phyloP scores from a whole-genome alignment of 2,113 vertebrate species.

The Rhineura floridana region DNA sequence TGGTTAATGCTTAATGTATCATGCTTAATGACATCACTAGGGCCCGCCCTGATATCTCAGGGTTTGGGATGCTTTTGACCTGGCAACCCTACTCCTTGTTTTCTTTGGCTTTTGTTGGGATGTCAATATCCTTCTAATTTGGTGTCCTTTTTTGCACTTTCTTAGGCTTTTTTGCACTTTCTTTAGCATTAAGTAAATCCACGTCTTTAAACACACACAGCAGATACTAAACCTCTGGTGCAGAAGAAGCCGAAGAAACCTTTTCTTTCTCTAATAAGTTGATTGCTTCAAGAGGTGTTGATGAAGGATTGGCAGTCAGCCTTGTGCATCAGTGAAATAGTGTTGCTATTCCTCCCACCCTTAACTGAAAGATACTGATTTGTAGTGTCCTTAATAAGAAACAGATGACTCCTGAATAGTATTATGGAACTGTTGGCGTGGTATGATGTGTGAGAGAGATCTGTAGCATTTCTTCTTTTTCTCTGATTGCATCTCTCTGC shows the following conservation, averaged over 20 bases:
- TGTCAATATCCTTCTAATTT: conserved; percentile 64
- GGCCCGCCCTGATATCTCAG: too few relatives aligned
- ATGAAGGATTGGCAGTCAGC: conserved; percentile 55
- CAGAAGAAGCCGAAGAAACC: conserved; percentile 30
- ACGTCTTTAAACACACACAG: conserved; percentile 56
- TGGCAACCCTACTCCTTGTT: too few relatives aligned
- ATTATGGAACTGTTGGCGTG: conserved; percentile 54
- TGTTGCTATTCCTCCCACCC: conserved; percentile 36
- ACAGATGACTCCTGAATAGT: conserved; percentile 62
- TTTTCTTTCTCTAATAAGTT: conserved; percentile 49
- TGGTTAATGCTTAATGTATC: too few relatives aligned
- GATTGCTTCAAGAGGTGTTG: conserved; percentile 65
- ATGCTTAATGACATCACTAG: too few relatives aligned
- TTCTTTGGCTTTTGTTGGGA: conserved; percentile 53
- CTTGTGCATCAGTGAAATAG: conserved; percentile 61
- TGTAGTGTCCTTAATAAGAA: conserved; percentile 63
- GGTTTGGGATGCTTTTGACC: too few relatives aligned
- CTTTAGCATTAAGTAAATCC: conserved; percentile 60
- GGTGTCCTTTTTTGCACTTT: conserved; percentile 62
- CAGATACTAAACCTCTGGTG: conserved; percentile 10
- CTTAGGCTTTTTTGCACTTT: conserved; percentile 64
- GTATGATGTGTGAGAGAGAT: conserved; percentile 41
- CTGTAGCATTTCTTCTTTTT: conserved; percentile 44
- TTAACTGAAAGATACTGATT: conserved; percentile 59
- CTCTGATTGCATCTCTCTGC: conserved; percentile 42